Percentiles rank a stretch among this genome's conserved stretches.
These are phyloP conservation scores for Borostomias antarcticus DNA, from an alignment of 2,797 vertebrate species.

Conservation along the genomic window DNA sequence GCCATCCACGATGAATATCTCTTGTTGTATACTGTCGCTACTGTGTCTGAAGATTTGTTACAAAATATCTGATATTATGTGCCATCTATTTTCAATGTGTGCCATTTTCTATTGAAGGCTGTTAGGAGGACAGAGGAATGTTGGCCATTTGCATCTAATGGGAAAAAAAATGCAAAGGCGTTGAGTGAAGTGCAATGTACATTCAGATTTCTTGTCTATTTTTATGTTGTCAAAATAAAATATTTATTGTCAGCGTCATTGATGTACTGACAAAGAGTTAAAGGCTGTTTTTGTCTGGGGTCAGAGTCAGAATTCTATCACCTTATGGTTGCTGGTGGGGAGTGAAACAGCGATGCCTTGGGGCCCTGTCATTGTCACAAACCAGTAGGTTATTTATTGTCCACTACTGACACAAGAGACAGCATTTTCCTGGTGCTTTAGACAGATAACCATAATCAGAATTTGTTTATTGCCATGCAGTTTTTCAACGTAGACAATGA, in stretches of 20 bases:
- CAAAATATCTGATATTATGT: constrained; percentile 42
- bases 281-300: background rate
- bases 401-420: too few relatives aligned
- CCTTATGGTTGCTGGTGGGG: background rate
- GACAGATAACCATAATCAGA: too few relatives aligned
- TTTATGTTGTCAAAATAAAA: constrained; percentile 77
- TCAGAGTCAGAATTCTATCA: background rate
- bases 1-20: constrained; percentile 39
- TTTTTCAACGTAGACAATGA: too few relatives aligned
- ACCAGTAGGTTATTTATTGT: background rate
- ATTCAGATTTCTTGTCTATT: constrained; percentile 68
- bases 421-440: too few relatives aligned
- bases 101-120: constrained; percentile 42
- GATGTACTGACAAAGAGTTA: constrained; percentile 4
- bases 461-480: too few relatives aligned
- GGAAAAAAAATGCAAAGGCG: constrained; percentile 9
- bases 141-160: constrained; percentile 35
- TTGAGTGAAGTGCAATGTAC: constrained; percentile 37
- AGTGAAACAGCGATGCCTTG: too few relatives aligned
- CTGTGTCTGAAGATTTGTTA: constrained; percentile 54
- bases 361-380: too few relatives aligned
- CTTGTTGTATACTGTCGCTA: constrained; percentile 51
- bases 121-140: constrained; percentile 39
- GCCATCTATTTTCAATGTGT: constrained; percentile 48
- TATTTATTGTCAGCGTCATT: constrained; percentile 68